These are phyloP conservation scores for Drosophila tsacasi DNA, from an alignment of 1,140 invertebrate species.

Conservation along the genomic window DNA sequence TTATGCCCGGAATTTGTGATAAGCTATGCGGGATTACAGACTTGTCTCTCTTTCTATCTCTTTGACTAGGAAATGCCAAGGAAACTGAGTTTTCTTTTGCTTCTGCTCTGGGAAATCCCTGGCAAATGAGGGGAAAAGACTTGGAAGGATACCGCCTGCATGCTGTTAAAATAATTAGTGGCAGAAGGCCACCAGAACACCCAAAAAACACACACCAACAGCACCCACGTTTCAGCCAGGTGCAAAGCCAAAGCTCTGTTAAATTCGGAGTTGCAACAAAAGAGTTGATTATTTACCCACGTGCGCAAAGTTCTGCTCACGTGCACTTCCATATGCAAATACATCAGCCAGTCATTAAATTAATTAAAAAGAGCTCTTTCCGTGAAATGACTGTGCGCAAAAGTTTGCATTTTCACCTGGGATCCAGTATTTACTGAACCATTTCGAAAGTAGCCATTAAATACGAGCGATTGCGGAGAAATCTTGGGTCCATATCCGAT, in stretches of 20 bases:
- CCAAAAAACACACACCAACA: background rate
- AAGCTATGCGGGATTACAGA: slow-evolving; percentile 57
- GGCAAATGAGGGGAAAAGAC: background rate
- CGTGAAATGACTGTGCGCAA: slow-evolving; percentile 52
- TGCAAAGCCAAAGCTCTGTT: slow-evolving; percentile 13
- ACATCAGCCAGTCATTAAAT: slow-evolving; percentile 70
- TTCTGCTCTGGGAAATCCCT: background rate
- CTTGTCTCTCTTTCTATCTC: slow-evolving; percentile 13
- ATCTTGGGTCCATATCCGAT: slow-evolving; percentile 2
- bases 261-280: slow-evolving; percentile 50
- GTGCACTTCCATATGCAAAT: slow-evolving; percentile 74
- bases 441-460: slow-evolving; percentile 11
- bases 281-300: slow-evolving; percentile 59
- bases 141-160: slow-evolving; percentile 8
- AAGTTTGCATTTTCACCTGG: slow-evolving; percentile 34
- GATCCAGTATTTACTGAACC: slow-evolving; percentile 15
- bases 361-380: slow-evolving; percentile 66
- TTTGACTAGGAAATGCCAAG: slow-evolving; percentile 18
- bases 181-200: slow-evolving; percentile 9
- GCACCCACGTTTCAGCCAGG: background rate
- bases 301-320: slow-evolving; percentile 47
- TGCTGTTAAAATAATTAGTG: slow-evolving; percentile 59
- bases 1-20: slow-evolving; percentile 75
- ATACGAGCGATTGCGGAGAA: background rate
- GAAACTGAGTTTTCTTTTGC: slow-evolving; percentile 27